Percentiles rank a stretch among this genome's conserved stretches.
Conservation (phyloP, 2,888 invertebrate genomes). For the Neria commutata region DNA sequence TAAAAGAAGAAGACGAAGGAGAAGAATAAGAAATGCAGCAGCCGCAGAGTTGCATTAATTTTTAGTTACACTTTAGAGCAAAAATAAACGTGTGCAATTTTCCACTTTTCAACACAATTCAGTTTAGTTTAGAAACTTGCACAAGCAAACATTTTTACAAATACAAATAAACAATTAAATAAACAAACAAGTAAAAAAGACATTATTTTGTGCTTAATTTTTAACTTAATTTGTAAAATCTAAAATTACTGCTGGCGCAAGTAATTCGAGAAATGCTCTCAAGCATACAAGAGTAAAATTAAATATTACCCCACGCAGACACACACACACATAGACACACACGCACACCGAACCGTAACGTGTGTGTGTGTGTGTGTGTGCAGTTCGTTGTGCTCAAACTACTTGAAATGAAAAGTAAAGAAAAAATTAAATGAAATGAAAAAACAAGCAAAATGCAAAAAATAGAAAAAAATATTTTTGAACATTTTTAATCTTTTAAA, state of each 20-base stretch:
- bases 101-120: slow-evolving; percentile 4
- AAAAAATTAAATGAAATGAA: slow-evolving; percentile 12
- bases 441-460: slow-evolving; percentile 30
- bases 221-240: slow-evolving; percentile 28
- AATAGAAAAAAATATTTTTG: slow-evolving; percentile 47
- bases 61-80: not conserved
- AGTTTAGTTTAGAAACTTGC: slow-evolving; percentile 3
- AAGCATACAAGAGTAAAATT: slow-evolving; percentile 9
- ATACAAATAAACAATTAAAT: slow-evolving; percentile 21
- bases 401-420: not conserved
- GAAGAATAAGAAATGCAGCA: slow-evolving; percentile 4
- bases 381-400: slow-evolving; percentile 4
- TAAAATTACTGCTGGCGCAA: too few relatives aligned
- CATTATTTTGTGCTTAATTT: slow-evolving; percentile 40
- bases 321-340: slow-evolving; percentile 19
- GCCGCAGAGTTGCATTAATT: not conserved
- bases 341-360: not conserved
- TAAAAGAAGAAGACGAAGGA: slow-evolving; percentile 4
- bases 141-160: slow-evolving; percentile 11
- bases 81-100: slow-evolving; percentile 10
- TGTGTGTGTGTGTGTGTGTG: not conserved
- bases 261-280: too few relatives aligned
- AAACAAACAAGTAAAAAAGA: slow-evolving; percentile 37
- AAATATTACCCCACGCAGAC: slow-evolving; percentile 19
- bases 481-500: slow-evolving; percentile 44